These are phyloP conservation scores for Apocheima hispidaria DNA, from an alignment of 2,888 invertebrate species.

Conservation along the genomic window DNA sequence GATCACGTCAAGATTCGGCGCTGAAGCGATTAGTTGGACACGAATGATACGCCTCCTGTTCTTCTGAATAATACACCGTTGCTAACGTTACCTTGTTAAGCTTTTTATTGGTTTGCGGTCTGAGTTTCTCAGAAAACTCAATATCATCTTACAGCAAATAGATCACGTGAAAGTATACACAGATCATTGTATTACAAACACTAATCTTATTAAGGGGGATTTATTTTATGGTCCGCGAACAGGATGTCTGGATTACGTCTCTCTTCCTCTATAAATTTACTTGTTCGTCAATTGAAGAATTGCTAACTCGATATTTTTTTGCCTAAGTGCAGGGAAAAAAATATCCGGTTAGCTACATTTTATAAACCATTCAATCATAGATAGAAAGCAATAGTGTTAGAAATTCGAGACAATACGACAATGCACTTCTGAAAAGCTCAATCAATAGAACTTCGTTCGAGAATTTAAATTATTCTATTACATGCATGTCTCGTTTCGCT, in stretches of 20 bases:
- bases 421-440: background rate
- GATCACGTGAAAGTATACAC: slow-evolving; percentile 18
- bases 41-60: slow-evolving; percentile 39
- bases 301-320: slow-evolving; percentile 39
- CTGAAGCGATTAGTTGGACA: slow-evolving; percentile 46
- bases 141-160: slow-evolving; percentile 35
- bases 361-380: no score
- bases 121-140: slow-evolving; percentile 31
- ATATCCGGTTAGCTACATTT: no score
- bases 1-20: slow-evolving; percentile 26
- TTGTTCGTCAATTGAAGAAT: slow-evolving; percentile 44
- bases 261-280: slow-evolving; percentile 60
- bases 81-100: slow-evolving; percentile 29
- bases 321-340: slow-evolving; percentile 23
- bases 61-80: slow-evolving; percentile 35
- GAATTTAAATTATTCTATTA: background rate
- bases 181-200: slow-evolving; percentile 25
- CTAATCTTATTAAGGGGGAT: slow-evolving; percentile 38
- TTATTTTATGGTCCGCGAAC: slow-evolving; percentile 52
- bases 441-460: background rate
- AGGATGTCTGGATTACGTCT: slow-evolving; percentile 65
- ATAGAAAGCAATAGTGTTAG: background rate
- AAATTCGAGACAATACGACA: background rate
- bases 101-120: slow-evolving; percentile 32
- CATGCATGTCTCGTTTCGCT: background rate